phyloP scores from a whole-genome alignment of 2,797 vertebrate genomes.

The Pipistrellus pipistrellus region DNA sequence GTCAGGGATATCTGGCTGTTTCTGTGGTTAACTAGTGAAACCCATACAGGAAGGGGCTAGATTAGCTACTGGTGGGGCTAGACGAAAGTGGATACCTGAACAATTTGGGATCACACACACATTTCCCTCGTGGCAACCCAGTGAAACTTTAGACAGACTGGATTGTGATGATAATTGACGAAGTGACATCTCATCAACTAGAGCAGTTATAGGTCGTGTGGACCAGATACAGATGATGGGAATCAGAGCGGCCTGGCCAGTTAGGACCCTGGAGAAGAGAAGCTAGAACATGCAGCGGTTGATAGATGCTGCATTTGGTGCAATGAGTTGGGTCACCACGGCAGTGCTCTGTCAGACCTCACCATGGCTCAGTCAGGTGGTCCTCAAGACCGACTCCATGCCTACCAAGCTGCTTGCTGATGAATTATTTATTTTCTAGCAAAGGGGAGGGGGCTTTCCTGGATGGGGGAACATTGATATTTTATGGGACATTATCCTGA shows the following conservation, averaged over 20 bases:
- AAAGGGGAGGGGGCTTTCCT: not conserved
- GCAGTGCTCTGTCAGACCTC: not conserved
- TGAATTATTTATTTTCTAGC: constrained; percentile 23
- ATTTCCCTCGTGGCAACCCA: not conserved
- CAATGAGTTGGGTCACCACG: not conserved
- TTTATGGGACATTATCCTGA: constrained; percentile 45
- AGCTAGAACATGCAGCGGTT: not conserved
- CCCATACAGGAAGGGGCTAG: not conserved
- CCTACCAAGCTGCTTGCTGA: not conserved
- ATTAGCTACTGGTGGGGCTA: not conserved
- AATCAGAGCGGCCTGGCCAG: not conserved
- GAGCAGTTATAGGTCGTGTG: not conserved
- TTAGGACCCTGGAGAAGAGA: not conserved
- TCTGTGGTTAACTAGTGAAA: not conserved
- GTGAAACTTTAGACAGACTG: not conserved
- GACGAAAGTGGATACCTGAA: not conserved
- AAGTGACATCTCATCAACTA: not conserved
- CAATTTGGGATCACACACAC: not conserved
- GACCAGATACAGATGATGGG: not conserved
- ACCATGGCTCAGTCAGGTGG: not conserved
- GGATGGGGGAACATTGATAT: not conserved
- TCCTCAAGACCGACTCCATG: not conserved
- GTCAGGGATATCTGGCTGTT: not conserved
- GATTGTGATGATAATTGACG: not conserved
- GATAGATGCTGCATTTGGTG: not conserved